Percentiles rank a stretch among this genome's conserved stretches.
Conservation (phyloP, 2,113 vertebrate genomes). For the Nannobrachium achirus region DNA sequence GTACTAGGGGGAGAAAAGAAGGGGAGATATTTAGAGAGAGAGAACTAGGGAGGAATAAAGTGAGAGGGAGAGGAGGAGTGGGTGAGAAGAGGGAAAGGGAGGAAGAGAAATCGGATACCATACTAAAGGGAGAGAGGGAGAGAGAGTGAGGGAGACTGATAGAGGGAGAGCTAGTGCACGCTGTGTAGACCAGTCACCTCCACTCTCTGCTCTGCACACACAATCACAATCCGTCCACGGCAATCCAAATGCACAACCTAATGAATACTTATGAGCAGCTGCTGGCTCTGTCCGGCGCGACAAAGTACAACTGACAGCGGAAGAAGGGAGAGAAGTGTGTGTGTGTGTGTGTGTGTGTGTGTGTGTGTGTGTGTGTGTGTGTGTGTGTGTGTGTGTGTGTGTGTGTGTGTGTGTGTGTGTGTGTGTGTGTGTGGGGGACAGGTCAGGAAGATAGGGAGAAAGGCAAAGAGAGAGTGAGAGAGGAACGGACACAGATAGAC, state of each 20-base stretch:
- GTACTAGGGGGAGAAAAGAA: neutral
- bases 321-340: neutral
- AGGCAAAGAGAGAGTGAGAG: slow-evolving; percentile 3
- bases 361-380: neutral
- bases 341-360: neutral
- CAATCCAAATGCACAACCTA: slow-evolving; percentile 57
- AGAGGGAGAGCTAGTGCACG: too few relatives aligned
- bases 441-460: too few relatives aligned
- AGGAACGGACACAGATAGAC: slow-evolving; percentile 10
- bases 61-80: too few relatives aligned
- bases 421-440: neutral
- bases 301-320: slow-evolving; percentile 33
- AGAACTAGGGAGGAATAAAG: neutral
- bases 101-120: too few relatives aligned
- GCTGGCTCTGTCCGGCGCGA: slow-evolving; percentile 49
- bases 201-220: neutral
- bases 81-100: neutral
- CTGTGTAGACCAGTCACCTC: slow-evolving; percentile 28
- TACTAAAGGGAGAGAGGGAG: slow-evolving; percentile 23
- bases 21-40: neutral
- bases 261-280: slow-evolving; percentile 73
- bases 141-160: slow-evolving; percentile 26
- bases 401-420: too few relatives aligned
- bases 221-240: slow-evolving; percentile 43
- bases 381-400: neutral